Conservation (phyloP, 2,797 vertebrate genomes). For the Phataginus tetradactyla region DNA sequence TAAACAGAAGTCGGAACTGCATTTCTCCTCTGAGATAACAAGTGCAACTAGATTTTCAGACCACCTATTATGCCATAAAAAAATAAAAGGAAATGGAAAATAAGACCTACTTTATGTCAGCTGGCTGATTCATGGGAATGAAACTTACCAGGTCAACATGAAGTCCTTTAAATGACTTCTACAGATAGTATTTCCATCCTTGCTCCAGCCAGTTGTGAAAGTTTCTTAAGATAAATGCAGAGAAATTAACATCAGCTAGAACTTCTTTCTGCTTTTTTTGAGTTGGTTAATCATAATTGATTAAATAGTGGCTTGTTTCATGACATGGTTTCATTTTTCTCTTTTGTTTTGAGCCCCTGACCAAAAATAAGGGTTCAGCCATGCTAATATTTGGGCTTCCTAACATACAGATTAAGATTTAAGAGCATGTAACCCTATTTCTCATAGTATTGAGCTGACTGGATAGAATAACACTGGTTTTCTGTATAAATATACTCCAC, state of each 20-base stretch:
- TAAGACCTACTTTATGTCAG: constrained; percentile 63
- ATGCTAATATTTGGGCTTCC: constrained; percentile 66
- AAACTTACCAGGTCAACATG: constrained; percentile 40
- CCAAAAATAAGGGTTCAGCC: constrained; percentile 53
- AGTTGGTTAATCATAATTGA: constrained; percentile 73
- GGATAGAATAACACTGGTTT: constrained; percentile 82
- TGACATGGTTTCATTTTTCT: constrained; percentile 71
- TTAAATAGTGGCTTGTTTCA: constrained; percentile 63
- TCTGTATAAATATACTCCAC: constrained; percentile 81
- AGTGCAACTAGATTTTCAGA: constrained; percentile 65
- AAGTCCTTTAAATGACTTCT: constrained; percentile 73
- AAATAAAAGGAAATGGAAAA: constrained; percentile 56
- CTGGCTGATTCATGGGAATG: constrained; percentile 51
- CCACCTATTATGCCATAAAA: constrained; percentile 60
- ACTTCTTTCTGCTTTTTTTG: constrained; percentile 41
- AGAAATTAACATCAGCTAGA: constrained; percentile 61
- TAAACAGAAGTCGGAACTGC: constrained; percentile 67
- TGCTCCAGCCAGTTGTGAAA: constrained; percentile 14
- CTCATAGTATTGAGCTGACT: constrained; percentile 81
- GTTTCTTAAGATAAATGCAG: constrained; percentile 68
- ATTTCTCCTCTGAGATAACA: constrained; percentile 53
- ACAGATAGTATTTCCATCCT: background rate
- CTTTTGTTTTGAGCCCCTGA: constrained; percentile 70
- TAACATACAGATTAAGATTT: constrained; percentile 79
- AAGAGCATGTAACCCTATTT: constrained; percentile 74